A percentile compares a stretch with the other conserved stretches of the same genome.
These are phyloP conservation scores for Cryptocephalus primarius DNA, from an alignment of 2,888 invertebrate species.

Conservation along the genomic window DNA sequence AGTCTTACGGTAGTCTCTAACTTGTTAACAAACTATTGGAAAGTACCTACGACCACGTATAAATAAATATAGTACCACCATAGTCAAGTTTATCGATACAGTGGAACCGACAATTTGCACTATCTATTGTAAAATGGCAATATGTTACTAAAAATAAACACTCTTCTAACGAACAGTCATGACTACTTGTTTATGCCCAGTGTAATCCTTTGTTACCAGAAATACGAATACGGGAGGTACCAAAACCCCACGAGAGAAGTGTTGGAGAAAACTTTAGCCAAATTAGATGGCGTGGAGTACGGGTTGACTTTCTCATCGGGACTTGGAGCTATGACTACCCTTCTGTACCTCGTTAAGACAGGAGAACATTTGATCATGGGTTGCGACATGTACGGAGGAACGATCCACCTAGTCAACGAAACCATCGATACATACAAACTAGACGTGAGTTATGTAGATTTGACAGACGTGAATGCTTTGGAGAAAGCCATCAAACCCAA, in stretches of 20 bases:
- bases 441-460: constrained; percentile 66
- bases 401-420: constrained; percentile 57
- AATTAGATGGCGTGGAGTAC: constrained; percentile 80
- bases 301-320: constrained; percentile 82
- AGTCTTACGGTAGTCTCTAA: too few species aligned
- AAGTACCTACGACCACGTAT: too few species aligned
- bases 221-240: constrained; percentile 77
- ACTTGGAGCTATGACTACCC: constrained; percentile 70
- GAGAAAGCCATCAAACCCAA: constrained; percentile 61
- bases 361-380: constrained; percentile 88
- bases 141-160: too few species aligned
- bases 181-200: too few species aligned
- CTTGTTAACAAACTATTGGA: too few species aligned
- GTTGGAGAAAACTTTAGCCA: constrained; percentile 80
- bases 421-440: constrained; percentile 55
- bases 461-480: constrained; percentile 54
- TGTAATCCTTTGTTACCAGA: constrained; percentile 46
- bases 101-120: too few species aligned
- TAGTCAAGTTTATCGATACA: too few species aligned
- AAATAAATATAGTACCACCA: too few species aligned
- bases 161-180: too few species aligned
- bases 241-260: constrained; percentile 75
- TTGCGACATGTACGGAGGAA: constrained; percentile 94
- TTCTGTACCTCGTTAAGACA: constrained; percentile 60
- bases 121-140: too few species aligned